Base-by-base conservation (phyloP, 2,113 vertebrate species). In the Polypterus bichir region DNA sequence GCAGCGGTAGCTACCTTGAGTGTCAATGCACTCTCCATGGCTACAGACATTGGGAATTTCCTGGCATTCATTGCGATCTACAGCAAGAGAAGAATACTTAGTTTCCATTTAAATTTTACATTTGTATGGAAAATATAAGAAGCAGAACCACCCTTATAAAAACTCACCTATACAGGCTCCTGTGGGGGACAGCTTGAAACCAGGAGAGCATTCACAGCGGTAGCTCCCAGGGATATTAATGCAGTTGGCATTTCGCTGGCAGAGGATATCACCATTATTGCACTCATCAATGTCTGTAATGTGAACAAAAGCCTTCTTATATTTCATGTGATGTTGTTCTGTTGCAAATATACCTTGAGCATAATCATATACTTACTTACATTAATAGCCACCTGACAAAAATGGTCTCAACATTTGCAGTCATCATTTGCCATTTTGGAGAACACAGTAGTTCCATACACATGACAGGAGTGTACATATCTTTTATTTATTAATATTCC, bases 161-260 rank as follows among this genome's bases (percentile, higher is more conserved):
- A 27, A 83, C 91, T 92, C 75, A 98, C 92, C 93, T 68, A 93
- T 67, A 4, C 92, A 97, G 55, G 91, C 89, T 4, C 94, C 91
- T 0, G 87, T 86, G 1, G 88, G 91, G 0, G 88, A 94, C 59
- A 91, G 85, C 68, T 90, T 91, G 81, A 92, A 96, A 0, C 94
- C 92, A 0, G 73, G 83, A 4, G 89, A 84, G 48, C 93, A 97
- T 63, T 89, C 83, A 73, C 93, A 96, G 75, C 84, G 85, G 81
- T 90, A 96, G 70, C 92, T 94, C 52, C 95, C 91, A 0, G 92
- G 90, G 74, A 92, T 88, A 77, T 97, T 96, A 81, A 92, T 80
- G 49, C 93, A 97, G 73, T 90, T 86, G 1, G 89, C 88, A 1
- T 93, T 90, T 44, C 85, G 88, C 60, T 88, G 89, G 82, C 94